A percentile compares a stretch with the other conserved stretches of the same genome.
phyloP scores from a whole-genome alignment of 2,888 invertebrate species.

The Drosophila mercatorum region DNA sequence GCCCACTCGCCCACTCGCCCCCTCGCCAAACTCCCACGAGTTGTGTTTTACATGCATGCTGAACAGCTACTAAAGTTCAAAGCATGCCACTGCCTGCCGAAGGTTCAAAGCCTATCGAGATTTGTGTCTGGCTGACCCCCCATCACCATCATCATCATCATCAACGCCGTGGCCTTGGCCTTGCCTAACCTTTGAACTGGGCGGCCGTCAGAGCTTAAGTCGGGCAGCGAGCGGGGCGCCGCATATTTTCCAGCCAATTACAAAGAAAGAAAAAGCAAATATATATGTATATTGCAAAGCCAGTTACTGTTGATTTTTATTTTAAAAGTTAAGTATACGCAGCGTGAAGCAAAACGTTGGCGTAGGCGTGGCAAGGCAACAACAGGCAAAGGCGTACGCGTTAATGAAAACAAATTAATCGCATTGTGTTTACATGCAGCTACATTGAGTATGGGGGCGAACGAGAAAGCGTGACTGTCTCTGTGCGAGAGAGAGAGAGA shows the following conservation, averaged over 20 bases:
- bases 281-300: conserved; percentile 11
- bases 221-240: not conserved
- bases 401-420: conserved; percentile 77
- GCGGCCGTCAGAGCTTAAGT: not conserved
- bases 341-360: not conserved
- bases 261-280: conserved; percentile 25
- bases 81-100: conserved; percentile 8
- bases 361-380: conserved; percentile 5
- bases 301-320: conserved; percentile 43
- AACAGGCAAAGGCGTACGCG: conserved; percentile 33
- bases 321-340: conserved; percentile 63
- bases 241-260: conserved; percentile 21
- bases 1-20: too few species aligned
- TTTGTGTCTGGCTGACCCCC: conserved; percentile 27
- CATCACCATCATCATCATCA: not conserved
- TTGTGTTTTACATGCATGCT: conserved; percentile 24
- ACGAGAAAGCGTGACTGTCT: not conserved
- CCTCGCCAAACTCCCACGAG: not conserved
- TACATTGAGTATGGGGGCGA: not conserved
- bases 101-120: conserved; percentile 17
- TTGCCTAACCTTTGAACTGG: conserved; percentile 65
- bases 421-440: conserved; percentile 61
- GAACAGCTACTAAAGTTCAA: conserved; percentile 52
- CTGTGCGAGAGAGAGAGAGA: not conserved
- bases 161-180: conserved; percentile 48